phyloP scores from a whole-genome alignment of 2,113 vertebrate species.

The Eudyptes chrysolophus region DNA sequence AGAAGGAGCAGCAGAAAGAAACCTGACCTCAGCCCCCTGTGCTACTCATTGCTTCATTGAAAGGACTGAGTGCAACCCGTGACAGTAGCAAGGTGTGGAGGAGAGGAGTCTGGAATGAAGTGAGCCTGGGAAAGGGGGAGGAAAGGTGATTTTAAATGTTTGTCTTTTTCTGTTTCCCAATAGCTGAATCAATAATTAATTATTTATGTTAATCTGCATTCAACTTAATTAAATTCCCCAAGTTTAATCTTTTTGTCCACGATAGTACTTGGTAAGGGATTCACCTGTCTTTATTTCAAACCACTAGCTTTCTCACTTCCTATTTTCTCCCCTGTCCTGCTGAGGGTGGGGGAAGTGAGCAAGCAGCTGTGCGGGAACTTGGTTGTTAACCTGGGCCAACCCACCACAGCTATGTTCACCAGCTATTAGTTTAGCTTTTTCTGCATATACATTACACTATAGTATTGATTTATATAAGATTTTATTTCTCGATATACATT shows the following conservation, averaged over 20 bases:
- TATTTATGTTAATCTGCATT: background rate
- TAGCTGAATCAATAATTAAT: background rate
- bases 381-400: background rate
- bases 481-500: background rate
- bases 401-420: no score
- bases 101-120: background rate
- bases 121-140: background rate
- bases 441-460: background rate
- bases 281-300: background rate
- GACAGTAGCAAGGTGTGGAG: no score
- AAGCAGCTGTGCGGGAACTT: background rate
- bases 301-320: background rate
- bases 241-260: background rate
- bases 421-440: background rate
- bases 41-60: background rate
- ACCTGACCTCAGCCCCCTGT: background rate
- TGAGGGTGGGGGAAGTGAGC: background rate
- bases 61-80: background rate
- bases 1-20: background rate
- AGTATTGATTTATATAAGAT: background rate
- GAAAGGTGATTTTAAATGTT: background rate
- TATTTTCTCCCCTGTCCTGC: background rate
- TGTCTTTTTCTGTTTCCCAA: background rate
- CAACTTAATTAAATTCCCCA: background rate
- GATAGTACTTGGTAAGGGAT: background rate